Percentiles rank a stretch among this genome's conserved stretches.
Evolutionary conservation across 1,140 invertebrate genomes (phyloP).

Genomic region (Chymomyza costata): DNA sequence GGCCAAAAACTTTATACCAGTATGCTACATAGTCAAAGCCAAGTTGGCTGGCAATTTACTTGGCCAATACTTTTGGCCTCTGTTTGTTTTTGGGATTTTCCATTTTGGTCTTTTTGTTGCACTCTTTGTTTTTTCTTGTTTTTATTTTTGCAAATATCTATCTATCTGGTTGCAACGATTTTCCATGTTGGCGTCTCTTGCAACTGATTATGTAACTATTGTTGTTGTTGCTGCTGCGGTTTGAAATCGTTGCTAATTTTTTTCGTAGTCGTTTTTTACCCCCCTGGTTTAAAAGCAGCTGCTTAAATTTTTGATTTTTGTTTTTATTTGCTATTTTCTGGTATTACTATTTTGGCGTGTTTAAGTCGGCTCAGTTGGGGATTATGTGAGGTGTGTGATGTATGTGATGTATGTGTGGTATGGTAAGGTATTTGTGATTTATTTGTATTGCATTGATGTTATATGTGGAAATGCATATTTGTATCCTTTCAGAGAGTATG

Average conservation of each 20-base stretch:
- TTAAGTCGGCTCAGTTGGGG: constrained; percentile 35
- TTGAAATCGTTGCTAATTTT: constrained; percentile 51
- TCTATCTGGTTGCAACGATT: constrained; percentile 19
- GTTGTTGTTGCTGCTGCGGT: constrained; percentile 12
- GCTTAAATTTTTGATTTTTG: constrained; percentile 39
- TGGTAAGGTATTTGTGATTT: too few species aligned
- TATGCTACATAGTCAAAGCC: constrained; percentile 2
- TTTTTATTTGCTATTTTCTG: too few species aligned
- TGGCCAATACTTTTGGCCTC: too few species aligned
- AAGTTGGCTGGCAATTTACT: constrained; percentile 34
- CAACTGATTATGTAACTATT: constrained; percentile 19
- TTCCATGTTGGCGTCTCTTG: constrained; percentile 12
- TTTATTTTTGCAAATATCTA: too few species aligned
- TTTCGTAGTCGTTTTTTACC: constrained; percentile 15
- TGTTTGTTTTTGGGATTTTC: too few species aligned
- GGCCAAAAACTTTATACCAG: constrained; percentile 25
- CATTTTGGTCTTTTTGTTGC: too few species aligned
- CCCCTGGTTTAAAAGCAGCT: constrained; percentile 22
- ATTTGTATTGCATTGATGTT: too few species aligned
- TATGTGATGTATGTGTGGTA: too few species aligned
- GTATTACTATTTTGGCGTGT: constrained; percentile 26
- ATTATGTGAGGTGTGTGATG: constrained; percentile 26
- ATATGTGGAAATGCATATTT: too few species aligned
- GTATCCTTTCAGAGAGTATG: too few species aligned
- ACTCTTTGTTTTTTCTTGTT: too few species aligned